Evolutionary conservation across 1,140 invertebrate genomes (phyloP).

Genomic region (Arion vulgaris): DNA sequence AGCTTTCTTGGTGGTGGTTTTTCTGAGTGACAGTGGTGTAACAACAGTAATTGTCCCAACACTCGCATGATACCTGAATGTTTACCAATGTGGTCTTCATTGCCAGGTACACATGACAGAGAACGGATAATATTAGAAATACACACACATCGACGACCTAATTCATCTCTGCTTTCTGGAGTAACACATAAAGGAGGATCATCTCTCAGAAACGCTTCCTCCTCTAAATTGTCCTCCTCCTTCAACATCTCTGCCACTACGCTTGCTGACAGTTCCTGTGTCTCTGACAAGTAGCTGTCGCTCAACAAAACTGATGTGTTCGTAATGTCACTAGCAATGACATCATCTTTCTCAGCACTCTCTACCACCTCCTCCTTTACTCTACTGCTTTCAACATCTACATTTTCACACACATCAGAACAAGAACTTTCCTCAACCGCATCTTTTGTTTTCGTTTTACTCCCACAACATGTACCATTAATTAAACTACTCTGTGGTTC

Average conservation of each 20-base stretch:
- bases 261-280: constrained; percentile 32
- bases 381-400: constrained; percentile 33
- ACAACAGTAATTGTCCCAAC: constrained; percentile 83
- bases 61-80: constrained; percentile 89
- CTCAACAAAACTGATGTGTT: constrained; percentile 8
- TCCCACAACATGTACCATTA: constrained; percentile 1
- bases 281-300: constrained; percentile 30
- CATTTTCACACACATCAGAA: constrained; percentile 11
- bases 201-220: constrained; percentile 90
- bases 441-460: constrained; percentile 4
- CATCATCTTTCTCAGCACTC: background rate
- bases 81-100: constrained; percentile 92
- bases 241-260: constrained; percentile 39
- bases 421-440: constrained; percentile 13
- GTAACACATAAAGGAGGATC: constrained; percentile 89
- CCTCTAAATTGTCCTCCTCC: constrained; percentile 56
- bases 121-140: constrained; percentile 93
- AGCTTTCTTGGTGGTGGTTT: constrained; percentile 45
- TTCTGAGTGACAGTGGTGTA: constrained; percentile 70
- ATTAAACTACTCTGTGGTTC: constrained; percentile 26
- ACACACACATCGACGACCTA: constrained; percentile 90
- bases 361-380: background rate
- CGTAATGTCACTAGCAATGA: background rate
- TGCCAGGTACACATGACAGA: constrained; percentile 97
- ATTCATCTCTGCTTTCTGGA: constrained; percentile 87